phyloP scores from a whole-genome alignment of 1,140 invertebrate species.

The Monochamus saltuarius region DNA sequence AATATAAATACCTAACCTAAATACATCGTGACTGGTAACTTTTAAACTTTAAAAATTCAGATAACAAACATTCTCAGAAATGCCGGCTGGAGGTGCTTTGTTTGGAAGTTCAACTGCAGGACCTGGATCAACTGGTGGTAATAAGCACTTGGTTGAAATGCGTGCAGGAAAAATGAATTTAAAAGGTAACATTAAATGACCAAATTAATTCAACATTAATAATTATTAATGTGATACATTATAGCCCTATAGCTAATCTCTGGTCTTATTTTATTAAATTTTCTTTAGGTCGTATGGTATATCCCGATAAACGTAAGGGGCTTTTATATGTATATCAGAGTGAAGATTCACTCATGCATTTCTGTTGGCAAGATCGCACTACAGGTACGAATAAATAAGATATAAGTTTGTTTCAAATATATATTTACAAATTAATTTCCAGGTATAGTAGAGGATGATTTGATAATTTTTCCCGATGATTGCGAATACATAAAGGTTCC shows the following conservation, averaged over 20 bases:
- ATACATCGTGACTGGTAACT: too few species aligned
- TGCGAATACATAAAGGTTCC: slow-evolving; percentile 94
- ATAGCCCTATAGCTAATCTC: background rate
- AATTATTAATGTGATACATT: background rate
- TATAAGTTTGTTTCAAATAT: slow-evolving; percentile 12
- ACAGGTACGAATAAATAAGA: slow-evolving; percentile 29
- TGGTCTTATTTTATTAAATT: background rate
- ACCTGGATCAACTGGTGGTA: slow-evolving; percentile 77
- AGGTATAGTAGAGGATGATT: slow-evolving; percentile 72
- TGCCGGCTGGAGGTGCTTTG: slow-evolving; percentile 66
- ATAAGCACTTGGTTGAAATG: slow-evolving; percentile 93
- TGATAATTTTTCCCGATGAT: slow-evolving; percentile 98
- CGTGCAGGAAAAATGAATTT: slow-evolving; percentile 96
- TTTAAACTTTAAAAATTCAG: too few species aligned
- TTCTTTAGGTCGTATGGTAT: slow-evolving; percentile 71
- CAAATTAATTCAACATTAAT: background rate
- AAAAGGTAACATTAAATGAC: slow-evolving; percentile 67
- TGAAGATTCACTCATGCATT: slow-evolving; percentile 75
- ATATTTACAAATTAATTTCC: slow-evolving; percentile 11
- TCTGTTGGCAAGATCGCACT: slow-evolving; percentile 50
- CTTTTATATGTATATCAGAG: slow-evolving; percentile 92
- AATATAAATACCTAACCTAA: too few species aligned
- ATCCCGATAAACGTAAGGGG: slow-evolving; percentile 94
- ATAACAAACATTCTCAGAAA: slow-evolving; percentile 32
- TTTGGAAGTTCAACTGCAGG: slow-evolving; percentile 72